Percentiles rank a stretch among this genome's conserved stretches.
These are phyloP conservation scores for Zenarchopterus dispar DNA, from an alignment of 2,797 vertebrate genomes.

Conservation along the genomic window DNA sequence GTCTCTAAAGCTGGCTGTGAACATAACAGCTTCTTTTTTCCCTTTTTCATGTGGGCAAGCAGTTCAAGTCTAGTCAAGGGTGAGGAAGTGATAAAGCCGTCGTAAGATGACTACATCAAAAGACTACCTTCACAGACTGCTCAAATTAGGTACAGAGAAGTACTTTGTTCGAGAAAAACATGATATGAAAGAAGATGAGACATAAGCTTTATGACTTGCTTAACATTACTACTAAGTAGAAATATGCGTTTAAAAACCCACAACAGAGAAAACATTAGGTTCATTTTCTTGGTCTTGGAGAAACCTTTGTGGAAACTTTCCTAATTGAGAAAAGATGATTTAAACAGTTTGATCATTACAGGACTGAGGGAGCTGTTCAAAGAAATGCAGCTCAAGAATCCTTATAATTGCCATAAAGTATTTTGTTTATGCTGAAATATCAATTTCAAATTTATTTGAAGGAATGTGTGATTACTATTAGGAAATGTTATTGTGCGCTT, in stretches of 20 bases:
- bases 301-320: constrained; percentile 26
- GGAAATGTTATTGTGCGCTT: no score
- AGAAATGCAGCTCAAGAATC: constrained; percentile 15
- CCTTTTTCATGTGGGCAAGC: constrained; percentile 54
- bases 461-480: no score
- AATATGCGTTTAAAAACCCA: constrained; percentile 43
- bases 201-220: constrained; percentile 38
- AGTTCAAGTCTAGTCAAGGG: constrained; percentile 48
- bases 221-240: constrained; percentile 23
- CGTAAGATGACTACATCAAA: constrained; percentile 66
- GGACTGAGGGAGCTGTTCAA: constrained; percentile 6
- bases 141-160: constrained; percentile 39
- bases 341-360: constrained; percentile 24
- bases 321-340: constrained; percentile 36
- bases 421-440: not conserved
- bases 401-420: not conserved
- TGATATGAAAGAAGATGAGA: constrained; percentile 33
- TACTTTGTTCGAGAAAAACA: constrained; percentile 5
- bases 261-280: constrained; percentile 25
- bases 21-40: constrained; percentile 42
- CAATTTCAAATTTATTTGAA: no score
- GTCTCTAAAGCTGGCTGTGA: constrained; percentile 52
- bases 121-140: constrained; percentile 45
- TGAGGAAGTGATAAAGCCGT: constrained; percentile 67
- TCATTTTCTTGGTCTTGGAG: constrained; percentile 23